phyloP scores from a whole-genome alignment of 2,797 vertebrate genomes.

The Phoeniculus purpureus region DNA sequence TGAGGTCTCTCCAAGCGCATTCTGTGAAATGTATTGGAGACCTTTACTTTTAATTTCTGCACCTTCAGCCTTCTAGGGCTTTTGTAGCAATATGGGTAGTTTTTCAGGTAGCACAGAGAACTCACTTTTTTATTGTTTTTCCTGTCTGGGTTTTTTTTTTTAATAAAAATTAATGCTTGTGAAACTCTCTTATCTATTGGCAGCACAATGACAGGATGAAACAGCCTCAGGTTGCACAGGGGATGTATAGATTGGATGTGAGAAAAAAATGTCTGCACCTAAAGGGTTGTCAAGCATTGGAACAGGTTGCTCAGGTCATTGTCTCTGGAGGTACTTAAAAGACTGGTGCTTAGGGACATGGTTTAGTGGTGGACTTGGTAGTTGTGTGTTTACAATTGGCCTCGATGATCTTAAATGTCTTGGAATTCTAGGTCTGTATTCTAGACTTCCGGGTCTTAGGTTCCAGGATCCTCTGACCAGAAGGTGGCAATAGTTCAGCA shows the following conservation, averaged over 20 bases:
- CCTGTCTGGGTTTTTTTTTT: too few species aligned
- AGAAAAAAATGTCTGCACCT: not conserved
- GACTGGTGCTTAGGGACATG: not conserved
- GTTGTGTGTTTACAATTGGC: not conserved
- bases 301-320: not conserved
- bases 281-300: not conserved
- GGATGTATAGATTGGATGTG: too few species aligned
- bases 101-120: not conserved
- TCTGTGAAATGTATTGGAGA: not conserved
- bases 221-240: fast-evolving
- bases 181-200: not conserved
- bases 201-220: not conserved
- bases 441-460: too few species aligned
- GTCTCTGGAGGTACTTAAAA: not conserved
- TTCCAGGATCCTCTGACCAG: not conserved
- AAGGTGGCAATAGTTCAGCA: not conserved
- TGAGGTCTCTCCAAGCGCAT: not conserved
- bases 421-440: not conserved
- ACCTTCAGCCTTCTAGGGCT: not conserved
- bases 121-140: too few species aligned
- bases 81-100: not conserved
- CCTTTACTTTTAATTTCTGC: not conserved
- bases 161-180: too few species aligned
- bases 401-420: not conserved
- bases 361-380: not conserved